phyloP scores from a whole-genome alignment of 2,797 vertebrate species.

The Onychomys arenicola region DNA sequence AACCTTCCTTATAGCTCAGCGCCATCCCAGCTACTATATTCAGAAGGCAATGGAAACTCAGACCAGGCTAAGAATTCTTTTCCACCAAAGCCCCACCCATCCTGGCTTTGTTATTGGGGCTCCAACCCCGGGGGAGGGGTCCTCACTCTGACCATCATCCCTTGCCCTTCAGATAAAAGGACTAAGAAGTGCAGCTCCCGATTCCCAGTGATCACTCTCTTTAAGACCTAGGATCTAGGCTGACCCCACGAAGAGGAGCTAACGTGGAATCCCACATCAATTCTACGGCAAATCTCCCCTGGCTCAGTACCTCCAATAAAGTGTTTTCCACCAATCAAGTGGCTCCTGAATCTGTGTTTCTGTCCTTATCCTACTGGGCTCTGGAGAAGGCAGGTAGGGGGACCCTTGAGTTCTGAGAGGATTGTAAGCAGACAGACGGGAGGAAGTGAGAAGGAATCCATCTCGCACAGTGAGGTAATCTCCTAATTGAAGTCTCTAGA shows the following conservation, averaged over 20 bases:
- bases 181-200: constrained; percentile 66
- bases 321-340: constrained; percentile 29
- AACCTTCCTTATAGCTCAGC: background rate
- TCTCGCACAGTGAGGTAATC: background rate
- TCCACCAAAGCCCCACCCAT: background rate
- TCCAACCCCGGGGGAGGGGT: accelerated
- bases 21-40: background rate
- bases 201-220: constrained; percentile 66
- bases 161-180: constrained; percentile 77
- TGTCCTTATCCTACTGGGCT: background rate
- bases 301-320: constrained; percentile 70
- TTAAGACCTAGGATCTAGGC: constrained; percentile 11
- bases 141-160: background rate
- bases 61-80: background rate
- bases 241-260: background rate
- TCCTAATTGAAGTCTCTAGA: background rate
- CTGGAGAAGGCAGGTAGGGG: background rate
- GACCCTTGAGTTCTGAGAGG: constrained; percentile 34
- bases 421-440: background rate
- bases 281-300: background rate
- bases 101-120: background rate
- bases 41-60: background rate
- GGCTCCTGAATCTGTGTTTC: constrained; percentile 8
- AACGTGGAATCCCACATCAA: background rate
- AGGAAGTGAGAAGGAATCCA: background rate